Evolutionary conservation across 2,797 vertebrate species (phyloP), one percentile per base, ranked within the genome.

Genomic region (Lagocephalus sceleratus): DNA sequence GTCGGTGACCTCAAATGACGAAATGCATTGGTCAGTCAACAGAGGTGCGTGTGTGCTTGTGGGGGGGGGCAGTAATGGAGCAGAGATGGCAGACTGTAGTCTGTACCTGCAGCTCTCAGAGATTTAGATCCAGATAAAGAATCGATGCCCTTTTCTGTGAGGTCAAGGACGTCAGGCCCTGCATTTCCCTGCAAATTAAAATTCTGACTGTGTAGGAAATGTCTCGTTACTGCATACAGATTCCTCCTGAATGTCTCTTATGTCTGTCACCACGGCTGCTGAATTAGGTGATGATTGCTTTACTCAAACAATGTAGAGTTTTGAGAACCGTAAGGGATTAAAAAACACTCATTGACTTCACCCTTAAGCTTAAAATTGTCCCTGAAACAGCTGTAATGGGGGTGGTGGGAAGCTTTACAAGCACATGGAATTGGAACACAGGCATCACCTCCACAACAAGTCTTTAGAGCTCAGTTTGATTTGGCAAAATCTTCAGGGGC

Each of bases 391-490:
- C 22, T 53, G 11, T 58, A 77, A 74, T 22, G 21, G 40, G n/a
- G 3, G 6, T 11, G 44, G 14, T 47, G 23, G 42, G 48, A 47
- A 42, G 40, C 17, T 19, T 6, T 19, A 19, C 40, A 76, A 84
- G 79, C 68, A 71, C 57, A 74, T 82, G 71, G 78, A 79, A 86
- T 84, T 75, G 75, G 55, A 66, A 72, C 63, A 15, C 54, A 40
- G 69, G 64, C 49, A 21, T 22, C 65, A 66, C 72, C 80, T 82
- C 76, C 56, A 74, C 76, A 51, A 75, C 56, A 62, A 67, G 68
- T 78, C 81, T 86, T 84, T 83, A 76, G 49, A 78, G 79, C 79
- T 84, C 79, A 85, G 71, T 81, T 75, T 20, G 32, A 62, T 26
- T 71, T 68, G 63, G 39, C 43, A 51, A 78, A 85, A 83, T 83